Percentiles rank a stretch among this genome's conserved stretches.
phyloP scores from a whole-genome alignment of 2,797 vertebrate genomes.

The Pangasius djambal region DNA sequence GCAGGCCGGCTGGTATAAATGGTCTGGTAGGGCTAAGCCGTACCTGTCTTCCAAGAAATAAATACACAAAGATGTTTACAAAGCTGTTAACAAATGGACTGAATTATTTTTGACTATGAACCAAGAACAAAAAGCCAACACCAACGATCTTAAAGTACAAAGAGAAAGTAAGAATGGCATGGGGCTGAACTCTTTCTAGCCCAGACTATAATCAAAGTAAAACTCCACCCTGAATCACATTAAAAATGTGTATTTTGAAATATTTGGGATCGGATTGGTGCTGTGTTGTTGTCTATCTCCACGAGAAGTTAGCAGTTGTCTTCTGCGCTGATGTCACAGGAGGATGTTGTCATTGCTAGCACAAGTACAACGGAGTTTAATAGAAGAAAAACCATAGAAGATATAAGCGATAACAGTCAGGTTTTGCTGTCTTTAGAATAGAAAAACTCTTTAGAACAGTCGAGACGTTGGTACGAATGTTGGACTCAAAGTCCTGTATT shows the following conservation, averaged over 20 bases:
- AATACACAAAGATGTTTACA: not conserved
- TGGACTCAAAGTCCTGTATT: not conserved
- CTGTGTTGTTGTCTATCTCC: not conserved
- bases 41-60: not conserved
- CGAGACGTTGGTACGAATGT: not conserved
- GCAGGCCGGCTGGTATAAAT: not conserved
- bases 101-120: not conserved
- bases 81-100: not conserved
- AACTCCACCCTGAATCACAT: not conserved
- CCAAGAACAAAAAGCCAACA: not conserved
- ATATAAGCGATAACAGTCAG: not conserved
- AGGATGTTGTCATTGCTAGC: not conserved
- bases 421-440: not conserved
- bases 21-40: not conserved
- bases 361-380: not conserved
- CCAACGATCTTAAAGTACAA: not conserved
- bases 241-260: not conserved
- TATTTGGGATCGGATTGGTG: not conserved
- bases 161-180: not conserved
- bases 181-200: not conserved
- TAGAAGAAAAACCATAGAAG: not conserved
- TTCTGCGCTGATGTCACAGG: not conserved
- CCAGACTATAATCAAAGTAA: not conserved
- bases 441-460: not conserved
- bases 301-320: not conserved